Percentiles rank a stretch among this genome's conserved stretches.
phyloP scores from a whole-genome alignment of 2,888 invertebrate species.

The Portevinia maculata region DNA sequence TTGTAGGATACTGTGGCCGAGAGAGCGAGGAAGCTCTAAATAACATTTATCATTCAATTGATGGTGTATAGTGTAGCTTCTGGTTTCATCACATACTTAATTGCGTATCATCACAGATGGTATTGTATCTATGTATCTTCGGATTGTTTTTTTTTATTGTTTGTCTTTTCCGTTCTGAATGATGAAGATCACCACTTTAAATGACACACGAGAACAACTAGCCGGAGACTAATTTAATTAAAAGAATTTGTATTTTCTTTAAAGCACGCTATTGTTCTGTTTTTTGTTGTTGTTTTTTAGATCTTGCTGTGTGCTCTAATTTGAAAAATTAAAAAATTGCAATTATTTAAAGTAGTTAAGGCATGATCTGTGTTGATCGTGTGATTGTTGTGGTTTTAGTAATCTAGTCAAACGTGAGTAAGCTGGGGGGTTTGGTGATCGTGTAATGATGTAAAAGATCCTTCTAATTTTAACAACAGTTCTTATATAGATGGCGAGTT shows the following conservation, averaged over 20 bases:
- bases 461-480: too few relatives aligned
- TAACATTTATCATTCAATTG: constrained; percentile 60
- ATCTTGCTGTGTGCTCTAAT: constrained; percentile 33
- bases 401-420: constrained; percentile 33
- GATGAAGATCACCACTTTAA: constrained; percentile 34
- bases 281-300: background rate
- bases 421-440: background rate
- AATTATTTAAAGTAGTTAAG: constrained; percentile 63
- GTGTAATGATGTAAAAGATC: too few relatives aligned
- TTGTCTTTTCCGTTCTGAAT: constrained; percentile 46
- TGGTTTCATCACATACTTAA: constrained; percentile 43
- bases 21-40: background rate
- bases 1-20: background rate
- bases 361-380: constrained; percentile 30
- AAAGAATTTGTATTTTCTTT: constrained; percentile 7
- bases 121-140: constrained; percentile 40
- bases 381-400: constrained; percentile 32
- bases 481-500: too few relatives aligned
- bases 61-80: constrained; percentile 27
- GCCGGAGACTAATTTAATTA: constrained; percentile 66
- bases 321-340: constrained; percentile 64
- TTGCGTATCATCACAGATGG: constrained; percentile 56
- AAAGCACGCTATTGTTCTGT: constrained; percentile 8
- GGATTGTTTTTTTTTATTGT: constrained; percentile 29
- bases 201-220: constrained; percentile 27